Evolutionary conservation across 2,888 invertebrate species (phyloP).

Genomic region (Caenorhabditis wallacei): DNA sequence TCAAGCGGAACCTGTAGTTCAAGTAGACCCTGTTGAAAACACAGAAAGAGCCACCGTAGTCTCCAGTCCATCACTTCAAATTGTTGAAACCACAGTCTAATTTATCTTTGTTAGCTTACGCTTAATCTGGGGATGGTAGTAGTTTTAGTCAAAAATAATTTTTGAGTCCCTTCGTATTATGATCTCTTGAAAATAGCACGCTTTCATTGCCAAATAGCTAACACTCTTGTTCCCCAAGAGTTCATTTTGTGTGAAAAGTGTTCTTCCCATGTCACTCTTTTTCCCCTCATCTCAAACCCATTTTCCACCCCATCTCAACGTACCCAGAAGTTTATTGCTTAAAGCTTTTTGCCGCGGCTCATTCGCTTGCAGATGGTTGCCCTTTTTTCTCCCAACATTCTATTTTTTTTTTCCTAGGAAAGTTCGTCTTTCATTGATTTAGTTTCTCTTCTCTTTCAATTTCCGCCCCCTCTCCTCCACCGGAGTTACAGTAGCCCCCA

Average conservation of each 20-base stretch:
- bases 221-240: constrained; percentile 16
- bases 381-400: constrained; percentile 20
- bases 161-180: background rate
- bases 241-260: constrained; percentile 42
- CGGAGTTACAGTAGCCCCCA: background rate
- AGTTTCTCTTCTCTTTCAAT: background rate
- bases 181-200: too few species aligned
- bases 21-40: background rate
- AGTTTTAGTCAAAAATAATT: background rate
- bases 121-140: background rate
- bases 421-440: background rate
- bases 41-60: background rate
- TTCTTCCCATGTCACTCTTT: constrained; percentile 36
- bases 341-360: constrained; percentile 56
- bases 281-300: constrained; percentile 43
- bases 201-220: background rate
- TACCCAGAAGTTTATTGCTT: constrained; percentile 46
- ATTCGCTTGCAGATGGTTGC: constrained; percentile 50
- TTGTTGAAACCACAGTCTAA: constrained; percentile 11
- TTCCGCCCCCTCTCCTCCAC: background rate
- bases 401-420: constrained; percentile 13
- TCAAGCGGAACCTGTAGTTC: background rate
- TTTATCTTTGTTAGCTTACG: background rate
- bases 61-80: background rate
- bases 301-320: constrained; percentile 55